Evolutionary conservation across 2,888 invertebrate species (phyloP).

Genomic region (Cheilosia impressa): DNA sequence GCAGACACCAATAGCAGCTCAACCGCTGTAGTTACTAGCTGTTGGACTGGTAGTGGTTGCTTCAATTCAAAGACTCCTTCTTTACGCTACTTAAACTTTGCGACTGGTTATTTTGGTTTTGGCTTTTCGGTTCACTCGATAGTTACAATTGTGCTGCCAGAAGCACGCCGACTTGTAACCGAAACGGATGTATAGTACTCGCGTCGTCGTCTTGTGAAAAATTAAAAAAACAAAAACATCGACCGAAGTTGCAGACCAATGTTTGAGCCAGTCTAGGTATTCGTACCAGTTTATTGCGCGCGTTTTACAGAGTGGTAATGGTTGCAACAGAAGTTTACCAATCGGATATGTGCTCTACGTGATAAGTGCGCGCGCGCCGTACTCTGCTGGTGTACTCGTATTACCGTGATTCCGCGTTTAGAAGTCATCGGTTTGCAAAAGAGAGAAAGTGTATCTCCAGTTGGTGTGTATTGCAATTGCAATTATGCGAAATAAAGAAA

Average conservation of each 20-base stretch:
- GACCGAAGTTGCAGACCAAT: slow-evolving; percentile 2
- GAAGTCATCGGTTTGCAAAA: slow-evolving; percentile 21
- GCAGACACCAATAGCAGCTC: slow-evolving; percentile 29
- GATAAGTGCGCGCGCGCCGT: slow-evolving; percentile 40
- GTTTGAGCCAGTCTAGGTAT: slow-evolving; percentile 11
- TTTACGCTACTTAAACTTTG: slow-evolving; percentile 48
- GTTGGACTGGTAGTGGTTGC: slow-evolving; percentile 24
- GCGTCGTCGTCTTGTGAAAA: background rate
- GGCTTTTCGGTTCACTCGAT: slow-evolving; percentile 45
- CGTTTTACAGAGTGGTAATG: slow-evolving; percentile 44
- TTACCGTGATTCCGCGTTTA: slow-evolving; percentile 9
- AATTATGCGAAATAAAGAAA: slow-evolving; percentile 63
- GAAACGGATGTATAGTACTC: slow-evolving; percentile 46
- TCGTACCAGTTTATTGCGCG: slow-evolving; percentile 34
- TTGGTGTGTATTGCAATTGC: slow-evolving; percentile 30
- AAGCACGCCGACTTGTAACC: slow-evolving; percentile 60
- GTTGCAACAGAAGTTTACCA: slow-evolving; percentile 48
- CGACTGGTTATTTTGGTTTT: slow-evolving; percentile 56
- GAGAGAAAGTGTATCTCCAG: slow-evolving; percentile 55
- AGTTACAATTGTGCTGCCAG: slow-evolving; percentile 58
- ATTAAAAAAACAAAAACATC: slow-evolving; percentile 24
- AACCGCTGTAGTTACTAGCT: slow-evolving; percentile 15
- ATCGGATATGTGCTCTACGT: slow-evolving; percentile 60
- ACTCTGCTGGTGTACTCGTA: slow-evolving; percentile 10
- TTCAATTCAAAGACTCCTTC: slow-evolving; percentile 50